Evolutionary conservation across 2,113 vertebrate genomes (phyloP), one percentile per base, ranked within the genome.

Genomic region (Myotis brandtii): DNA sequence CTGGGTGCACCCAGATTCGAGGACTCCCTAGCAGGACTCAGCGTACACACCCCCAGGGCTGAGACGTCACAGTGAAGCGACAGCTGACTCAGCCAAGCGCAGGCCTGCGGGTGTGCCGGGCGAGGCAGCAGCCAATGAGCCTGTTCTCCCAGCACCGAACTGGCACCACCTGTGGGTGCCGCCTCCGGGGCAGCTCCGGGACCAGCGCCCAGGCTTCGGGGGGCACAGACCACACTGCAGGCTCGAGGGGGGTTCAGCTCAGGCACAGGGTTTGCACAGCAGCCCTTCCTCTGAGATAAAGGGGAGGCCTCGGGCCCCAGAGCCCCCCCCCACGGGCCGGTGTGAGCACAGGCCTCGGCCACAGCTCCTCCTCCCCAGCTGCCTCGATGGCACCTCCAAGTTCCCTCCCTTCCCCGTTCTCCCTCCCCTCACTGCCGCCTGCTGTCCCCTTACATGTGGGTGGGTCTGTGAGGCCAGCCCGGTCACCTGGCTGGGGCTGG

Each of bases 361-460:
- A 20, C 52, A 18, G 52, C 52, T 6, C 52, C 16, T 54, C 18
- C 52, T 20, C 6, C 52, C 52, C 52, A 50, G 48, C 66, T 5
- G 34, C 30, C 30, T 10, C 66, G 77, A 13, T 2, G 3, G n/a
- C 30, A 3, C 64, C 50, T 5, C 52, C 9, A 66, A 40, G 43
- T 20, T 17, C 37, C 52, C 40, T 46, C 50, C 66, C 52, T 5
- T 18, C 32, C 18, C 25, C 3, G 5, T 5, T 2, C 10, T 14
- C 6, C 77, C 3, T 0, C 0, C 79, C 20, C 56, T 12, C 43
- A 11, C 17, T 5, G 20, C 17, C 17, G 2, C 89, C 76, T 1
- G 0, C 48, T 13, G 21, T 40, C 18, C 1, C 25, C 3, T 43
- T 4, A 3, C 2, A 6, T 1, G 0, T 2, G 21, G 32, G 0